Conservation (phyloP, 2,888 invertebrate genomes). For the Epinotia demarniana region DNA sequence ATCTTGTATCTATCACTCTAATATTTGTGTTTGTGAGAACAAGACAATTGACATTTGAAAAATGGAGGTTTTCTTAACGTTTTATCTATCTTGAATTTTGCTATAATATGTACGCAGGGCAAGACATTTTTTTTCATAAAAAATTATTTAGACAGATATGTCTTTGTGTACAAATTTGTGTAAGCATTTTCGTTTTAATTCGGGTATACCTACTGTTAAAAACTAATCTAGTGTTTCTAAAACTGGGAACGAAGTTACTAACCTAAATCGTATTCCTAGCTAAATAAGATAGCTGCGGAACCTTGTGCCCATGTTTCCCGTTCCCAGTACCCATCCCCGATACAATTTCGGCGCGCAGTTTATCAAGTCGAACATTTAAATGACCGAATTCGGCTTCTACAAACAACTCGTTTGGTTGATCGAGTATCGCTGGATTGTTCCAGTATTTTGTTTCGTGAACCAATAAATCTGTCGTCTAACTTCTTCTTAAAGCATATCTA, state of each 20-base stretch:
- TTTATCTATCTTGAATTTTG: too few relatives aligned
- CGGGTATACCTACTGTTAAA: too few relatives aligned
- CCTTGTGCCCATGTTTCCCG: conserved; percentile 15
- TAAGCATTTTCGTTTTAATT: too few relatives aligned
- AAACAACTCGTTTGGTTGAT: conserved; percentile 77
- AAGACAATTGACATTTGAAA: too few relatives aligned
- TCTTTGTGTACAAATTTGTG: too few relatives aligned
- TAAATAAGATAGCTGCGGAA: conserved; percentile 14
- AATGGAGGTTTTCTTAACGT: too few relatives aligned
- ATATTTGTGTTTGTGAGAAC: too few relatives aligned
- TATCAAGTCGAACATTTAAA: conserved; percentile 80
- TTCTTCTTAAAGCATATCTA: conserved; percentile 78
- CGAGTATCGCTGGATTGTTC: conserved; percentile 62
- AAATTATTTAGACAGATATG: too few relatives aligned
- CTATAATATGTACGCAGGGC: too few relatives aligned
- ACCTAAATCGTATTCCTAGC: neutral
- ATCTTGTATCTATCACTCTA: too few relatives aligned
- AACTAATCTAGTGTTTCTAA: neutral
- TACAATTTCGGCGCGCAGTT: conserved; percentile 72
- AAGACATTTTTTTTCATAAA: too few relatives aligned
- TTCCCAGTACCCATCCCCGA: conserved; percentile 46
- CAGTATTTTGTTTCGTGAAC: conserved; percentile 71
- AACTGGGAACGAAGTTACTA: neutral
- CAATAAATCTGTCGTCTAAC: conserved; percentile 81
- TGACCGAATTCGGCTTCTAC: conserved; percentile 75